These are phyloP conservation scores for Mustela lutreola DNA, from an alignment of 2,113 vertebrate genomes.

Conservation along the genomic window DNA sequence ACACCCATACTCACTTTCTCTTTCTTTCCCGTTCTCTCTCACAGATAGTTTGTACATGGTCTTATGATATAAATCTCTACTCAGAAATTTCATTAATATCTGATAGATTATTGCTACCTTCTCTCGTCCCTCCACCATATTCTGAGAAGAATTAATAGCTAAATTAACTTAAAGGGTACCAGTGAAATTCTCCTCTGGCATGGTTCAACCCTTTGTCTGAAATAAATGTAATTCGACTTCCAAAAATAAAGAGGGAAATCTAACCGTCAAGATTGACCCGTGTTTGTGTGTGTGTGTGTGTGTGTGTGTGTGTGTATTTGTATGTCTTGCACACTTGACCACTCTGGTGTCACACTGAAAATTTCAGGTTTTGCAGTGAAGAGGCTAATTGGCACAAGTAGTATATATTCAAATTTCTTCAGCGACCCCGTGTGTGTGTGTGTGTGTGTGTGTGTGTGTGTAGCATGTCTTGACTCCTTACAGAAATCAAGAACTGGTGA, in stretches of 20 bases:
- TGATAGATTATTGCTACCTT: neutral
- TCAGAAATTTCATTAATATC: neutral
- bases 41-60: neutral
- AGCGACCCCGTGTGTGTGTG: too few relatives aligned
- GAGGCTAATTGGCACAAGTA: neutral
- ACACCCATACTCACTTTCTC: neutral
- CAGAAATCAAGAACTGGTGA: neutral
- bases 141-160: neutral
- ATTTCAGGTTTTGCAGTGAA: neutral
- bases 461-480: neutral
- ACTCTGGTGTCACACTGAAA: neutral
- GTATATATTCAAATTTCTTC: neutral
- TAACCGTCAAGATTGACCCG: neutral
- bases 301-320: neutral
- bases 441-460: neutral
- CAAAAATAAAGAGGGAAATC: neutral
- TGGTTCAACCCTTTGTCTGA: neutral
- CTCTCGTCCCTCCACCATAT: fast-evolving
- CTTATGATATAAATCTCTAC: neutral
- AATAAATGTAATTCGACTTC: neutral
- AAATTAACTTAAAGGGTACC: neutral
- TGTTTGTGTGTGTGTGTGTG: neutral
- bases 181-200: neutral
- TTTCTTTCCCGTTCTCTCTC: fast-evolving
- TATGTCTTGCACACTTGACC: neutral